Evolutionary conservation across 1,140 invertebrate species (phyloP).

Genomic region (Drosophila tropicalis): DNA sequence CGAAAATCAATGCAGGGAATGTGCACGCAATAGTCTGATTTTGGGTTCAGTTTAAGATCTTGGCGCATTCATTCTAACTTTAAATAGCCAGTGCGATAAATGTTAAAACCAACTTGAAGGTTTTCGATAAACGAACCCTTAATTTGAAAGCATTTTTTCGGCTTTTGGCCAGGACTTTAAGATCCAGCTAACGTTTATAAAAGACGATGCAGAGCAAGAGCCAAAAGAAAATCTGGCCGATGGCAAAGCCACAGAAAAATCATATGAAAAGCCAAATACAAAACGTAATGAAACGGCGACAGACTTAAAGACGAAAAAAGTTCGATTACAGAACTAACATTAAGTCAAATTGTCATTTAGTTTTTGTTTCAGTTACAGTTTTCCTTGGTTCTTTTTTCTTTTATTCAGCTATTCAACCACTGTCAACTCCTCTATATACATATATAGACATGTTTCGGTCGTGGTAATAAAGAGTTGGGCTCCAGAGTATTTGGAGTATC

Average conservation of each 20-base stretch:
- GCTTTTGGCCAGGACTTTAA: neutral
- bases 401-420: neutral
- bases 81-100: slow-evolving; percentile 24
- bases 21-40: slow-evolving; percentile 16
- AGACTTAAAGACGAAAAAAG: slow-evolving; percentile 21
- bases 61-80: slow-evolving; percentile 26
- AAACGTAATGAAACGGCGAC: neutral
- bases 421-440: slow-evolving; percentile 14
- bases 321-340: slow-evolving; percentile 36
- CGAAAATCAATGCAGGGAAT: neutral
- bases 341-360: slow-evolving; percentile 40
- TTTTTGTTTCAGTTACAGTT: slow-evolving; percentile 32
- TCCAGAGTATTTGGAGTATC: slow-evolving; percentile 69
- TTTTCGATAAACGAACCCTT: slow-evolving; percentile 38
- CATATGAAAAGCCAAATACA: slow-evolving; percentile 1
- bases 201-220: neutral
- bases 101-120: no score
- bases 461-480: slow-evolving; percentile 66
- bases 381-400: slow-evolving; percentile 27
- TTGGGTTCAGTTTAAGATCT: slow-evolving; percentile 39
- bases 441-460: slow-evolving; percentile 1
- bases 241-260: neutral
- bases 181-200: neutral
- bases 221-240: neutral
- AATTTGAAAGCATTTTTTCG: neutral